Percentiles rank a stretch among this genome's conserved stretches.
These are phyloP conservation scores for Chaetodon trifasciatus DNA, from an alignment of 2,797 vertebrate genomes.

Conservation along the genomic window DNA sequence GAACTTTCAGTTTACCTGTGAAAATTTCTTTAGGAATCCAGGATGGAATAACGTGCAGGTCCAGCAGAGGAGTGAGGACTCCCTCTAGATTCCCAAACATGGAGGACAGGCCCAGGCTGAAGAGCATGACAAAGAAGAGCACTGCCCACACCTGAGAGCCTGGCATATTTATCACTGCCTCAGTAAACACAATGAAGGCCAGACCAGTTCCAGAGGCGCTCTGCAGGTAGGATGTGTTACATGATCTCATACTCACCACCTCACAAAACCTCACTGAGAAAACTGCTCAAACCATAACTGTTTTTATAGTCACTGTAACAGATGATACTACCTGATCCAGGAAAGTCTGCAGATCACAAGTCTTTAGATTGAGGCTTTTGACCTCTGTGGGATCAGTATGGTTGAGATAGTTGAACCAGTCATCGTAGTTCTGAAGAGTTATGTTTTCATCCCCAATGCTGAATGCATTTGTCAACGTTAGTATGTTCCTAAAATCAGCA, in stretches of 20 bases:
- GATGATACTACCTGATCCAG: constrained; percentile 85
- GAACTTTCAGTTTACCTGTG: constrained; percentile 79
- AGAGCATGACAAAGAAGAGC: constrained; percentile 92
- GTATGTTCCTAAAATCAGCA: constrained; percentile 86
- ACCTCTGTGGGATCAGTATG: constrained; percentile 73
- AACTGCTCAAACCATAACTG: neutral
- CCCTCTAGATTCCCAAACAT: constrained; percentile 91
- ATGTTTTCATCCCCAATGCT: constrained; percentile 85
- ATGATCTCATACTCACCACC: neutral
- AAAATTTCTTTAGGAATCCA: constrained; percentile 87
- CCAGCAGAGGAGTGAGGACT: constrained; percentile 87
- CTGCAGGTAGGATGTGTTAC: constrained; percentile 71
- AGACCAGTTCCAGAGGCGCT: constrained; percentile 89
- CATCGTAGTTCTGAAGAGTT: constrained; percentile 78
- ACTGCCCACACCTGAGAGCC: constrained; percentile 88
- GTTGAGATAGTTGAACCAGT: constrained; percentile 79
- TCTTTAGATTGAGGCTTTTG: constrained; percentile 78
- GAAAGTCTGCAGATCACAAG: constrained; percentile 85
- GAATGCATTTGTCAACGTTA: constrained; percentile 84
- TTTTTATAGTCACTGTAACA: neutral
- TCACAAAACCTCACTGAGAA: neutral
- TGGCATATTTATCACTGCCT: constrained; percentile 89
- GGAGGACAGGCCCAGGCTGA: constrained; percentile 89
- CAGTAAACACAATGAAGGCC: constrained; percentile 91
- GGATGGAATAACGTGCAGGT: constrained; percentile 79